A percentile compares a stretch with the other conserved stretches of the same genome.
These are phyloP conservation scores for Trigoniulus corallinus DNA, from an alignment of 1,140 invertebrate species.

Conservation along the genomic window DNA sequence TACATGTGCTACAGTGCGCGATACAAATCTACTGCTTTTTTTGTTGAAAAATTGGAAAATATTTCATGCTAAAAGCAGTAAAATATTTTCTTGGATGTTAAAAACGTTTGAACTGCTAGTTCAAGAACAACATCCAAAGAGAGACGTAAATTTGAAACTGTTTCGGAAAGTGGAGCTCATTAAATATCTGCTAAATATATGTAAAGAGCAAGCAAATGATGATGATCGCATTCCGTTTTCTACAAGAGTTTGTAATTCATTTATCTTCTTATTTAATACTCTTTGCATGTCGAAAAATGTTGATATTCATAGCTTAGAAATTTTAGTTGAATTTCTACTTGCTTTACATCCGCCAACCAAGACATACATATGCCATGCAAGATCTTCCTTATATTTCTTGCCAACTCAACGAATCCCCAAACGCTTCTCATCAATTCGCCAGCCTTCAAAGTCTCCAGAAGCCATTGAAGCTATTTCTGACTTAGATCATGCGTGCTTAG, in stretches of 20 bases:
- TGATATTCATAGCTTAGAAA: neutral
- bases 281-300: neutral
- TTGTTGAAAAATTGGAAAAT: neutral
- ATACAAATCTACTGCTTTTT: neutral
- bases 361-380: neutral
- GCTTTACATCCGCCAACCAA: neutral
- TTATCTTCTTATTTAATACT: neutral
- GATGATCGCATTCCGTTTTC: neutral
- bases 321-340: neutral
- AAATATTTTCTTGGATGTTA: neutral
- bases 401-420: neutral
- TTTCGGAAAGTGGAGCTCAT: neutral
- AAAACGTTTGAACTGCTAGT: neutral
- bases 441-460: neutral
- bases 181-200: neutral
- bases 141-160: neutral
- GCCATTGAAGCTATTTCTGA: neutral
- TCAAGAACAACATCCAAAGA: neutral
- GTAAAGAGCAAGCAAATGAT: neutral
- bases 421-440: neutral
- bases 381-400: neutral
- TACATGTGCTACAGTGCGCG: neutral
- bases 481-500: neutral
- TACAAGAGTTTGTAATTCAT: neutral
- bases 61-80: neutral